Percentiles rank a stretch among this genome's conserved stretches.
phyloP scores from a whole-genome alignment of 2,888 invertebrate genomes.

The Microlaimidae sp. region DNA sequence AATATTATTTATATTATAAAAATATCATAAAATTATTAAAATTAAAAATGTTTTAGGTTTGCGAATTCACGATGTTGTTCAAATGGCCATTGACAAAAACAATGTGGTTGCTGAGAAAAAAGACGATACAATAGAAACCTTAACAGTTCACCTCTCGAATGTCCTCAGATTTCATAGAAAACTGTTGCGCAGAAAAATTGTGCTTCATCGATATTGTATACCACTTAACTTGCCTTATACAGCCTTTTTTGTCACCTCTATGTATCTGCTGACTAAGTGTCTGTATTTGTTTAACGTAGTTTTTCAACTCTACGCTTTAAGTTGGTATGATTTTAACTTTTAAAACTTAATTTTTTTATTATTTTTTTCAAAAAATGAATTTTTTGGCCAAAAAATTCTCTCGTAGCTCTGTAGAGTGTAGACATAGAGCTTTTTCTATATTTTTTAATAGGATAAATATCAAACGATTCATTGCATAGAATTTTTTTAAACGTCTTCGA shows the following conservation, averaged over 20 bases:
- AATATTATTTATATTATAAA: too few species aligned
- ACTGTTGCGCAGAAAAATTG: slow-evolving; percentile 3
- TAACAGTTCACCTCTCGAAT: slow-evolving; percentile 13
- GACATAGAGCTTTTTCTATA: too few species aligned
- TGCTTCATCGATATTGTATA: neutral
- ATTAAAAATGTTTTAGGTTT: too few species aligned
- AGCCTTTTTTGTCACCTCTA: slow-evolving; percentile 8
- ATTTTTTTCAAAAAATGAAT: slow-evolving; percentile 3
- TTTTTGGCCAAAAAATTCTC: neutral
- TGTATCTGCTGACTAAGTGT: slow-evolving; percentile 13
- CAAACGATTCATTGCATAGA: too few species aligned
- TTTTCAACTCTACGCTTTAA: slow-evolving; percentile 11
- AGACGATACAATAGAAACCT: slow-evolving; percentile 3
- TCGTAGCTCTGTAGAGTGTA: too few species aligned
- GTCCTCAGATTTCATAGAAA: slow-evolving; percentile 13
- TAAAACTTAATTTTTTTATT: neutral
- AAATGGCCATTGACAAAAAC: slow-evolving; percentile 9
- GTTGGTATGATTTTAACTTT: neutral
- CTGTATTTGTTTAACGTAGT: slow-evolving; percentile 11
- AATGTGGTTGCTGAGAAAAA: slow-evolving; percentile 12
- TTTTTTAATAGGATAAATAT: too few species aligned
- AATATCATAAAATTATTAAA: too few species aligned
- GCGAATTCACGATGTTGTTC: slow-evolving; percentile 13
- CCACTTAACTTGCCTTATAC: slow-evolving; percentile 12
- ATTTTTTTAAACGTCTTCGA: too few species aligned